phyloP scores from a whole-genome alignment of 2,888 invertebrate genomes.

The Xestia rhomboidea region DNA sequence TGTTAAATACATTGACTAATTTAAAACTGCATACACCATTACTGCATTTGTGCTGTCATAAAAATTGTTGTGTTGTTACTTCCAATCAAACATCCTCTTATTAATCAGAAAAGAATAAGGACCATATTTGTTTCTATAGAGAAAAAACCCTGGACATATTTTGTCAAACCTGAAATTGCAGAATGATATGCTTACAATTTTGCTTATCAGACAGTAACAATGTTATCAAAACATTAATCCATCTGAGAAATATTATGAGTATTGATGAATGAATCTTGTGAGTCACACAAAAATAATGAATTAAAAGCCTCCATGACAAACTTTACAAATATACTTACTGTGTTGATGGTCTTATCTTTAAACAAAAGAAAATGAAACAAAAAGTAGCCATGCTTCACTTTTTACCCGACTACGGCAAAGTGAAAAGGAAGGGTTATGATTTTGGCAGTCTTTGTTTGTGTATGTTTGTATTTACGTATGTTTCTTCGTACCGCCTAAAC shows the following conservation, averaged over 20 bases:
- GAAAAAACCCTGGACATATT: background rate
- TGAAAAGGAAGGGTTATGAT: too few relatives aligned
- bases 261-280: constrained; percentile 40
- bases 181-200: constrained; percentile 21
- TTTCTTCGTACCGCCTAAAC: too few relatives aligned
- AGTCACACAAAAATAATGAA: constrained; percentile 20
- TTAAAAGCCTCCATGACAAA: background rate
- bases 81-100: too few relatives aligned
- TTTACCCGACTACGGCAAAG: too few relatives aligned
- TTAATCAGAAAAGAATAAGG: background rate
- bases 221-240: constrained; percentile 49
- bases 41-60: background rate
- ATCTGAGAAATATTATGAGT: constrained; percentile 39
- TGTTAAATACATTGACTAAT: background rate
- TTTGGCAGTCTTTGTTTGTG: too few relatives aligned
- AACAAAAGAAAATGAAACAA: background rate
- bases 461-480: too few relatives aligned
- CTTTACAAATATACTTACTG: background rate
- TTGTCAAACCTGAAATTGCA: background rate
- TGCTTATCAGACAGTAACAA: constrained; percentile 33
- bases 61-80: background rate
- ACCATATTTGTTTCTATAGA: background rate
- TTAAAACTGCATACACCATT: background rate
- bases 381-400: background rate
- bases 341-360: too few relatives aligned